Conservation (phyloP, 2,113 vertebrate species). For the Grallaria varia region DNA sequence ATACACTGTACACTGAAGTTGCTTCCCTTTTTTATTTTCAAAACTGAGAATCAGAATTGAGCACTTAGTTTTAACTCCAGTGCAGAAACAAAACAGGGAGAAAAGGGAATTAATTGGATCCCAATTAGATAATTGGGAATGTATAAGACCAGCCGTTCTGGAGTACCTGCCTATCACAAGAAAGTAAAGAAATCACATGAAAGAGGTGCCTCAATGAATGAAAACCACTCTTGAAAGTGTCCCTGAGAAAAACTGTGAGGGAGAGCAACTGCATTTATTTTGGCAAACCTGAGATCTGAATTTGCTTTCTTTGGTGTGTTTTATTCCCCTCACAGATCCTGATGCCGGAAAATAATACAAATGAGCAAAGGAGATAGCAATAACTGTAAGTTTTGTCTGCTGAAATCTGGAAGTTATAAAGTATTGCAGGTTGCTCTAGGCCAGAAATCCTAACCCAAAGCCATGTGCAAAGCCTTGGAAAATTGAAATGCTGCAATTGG, state of each 20-base stretch:
- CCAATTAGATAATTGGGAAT: not conserved
- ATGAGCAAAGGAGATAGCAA: not conserved
- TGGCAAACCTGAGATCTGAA: not conserved
- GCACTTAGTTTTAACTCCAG: not conserved
- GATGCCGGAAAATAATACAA: not conserved
- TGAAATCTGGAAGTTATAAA: slow-evolving; percentile 17
- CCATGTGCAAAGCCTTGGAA: slow-evolving; percentile 19
- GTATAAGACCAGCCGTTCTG: not conserved
- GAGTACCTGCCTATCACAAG: not conserved
- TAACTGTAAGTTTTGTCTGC: not conserved
- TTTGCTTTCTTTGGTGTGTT: not conserved
- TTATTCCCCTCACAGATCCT: not conserved
- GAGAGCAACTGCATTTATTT: not conserved
- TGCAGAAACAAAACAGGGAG: not conserved
- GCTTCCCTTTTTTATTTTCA: not conserved
- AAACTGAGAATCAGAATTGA: not conserved
- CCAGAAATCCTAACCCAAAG: slow-evolving; percentile 9
- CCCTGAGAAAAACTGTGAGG: not conserved
- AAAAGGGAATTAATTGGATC: not conserved
- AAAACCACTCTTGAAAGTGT: not conserved
- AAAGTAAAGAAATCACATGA: not conserved
- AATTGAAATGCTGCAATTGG: slow-evolving; percentile 8
- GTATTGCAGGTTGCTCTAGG: not conserved
- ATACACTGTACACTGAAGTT: rapidly evolving
- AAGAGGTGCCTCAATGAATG: not conserved